A percentile compares a stretch with the other conserved stretches of the same genome.
Evolutionary conservation across 2,113 vertebrate genomes (phyloP).

Genomic region (Rhinolophus sinicus): DNA sequence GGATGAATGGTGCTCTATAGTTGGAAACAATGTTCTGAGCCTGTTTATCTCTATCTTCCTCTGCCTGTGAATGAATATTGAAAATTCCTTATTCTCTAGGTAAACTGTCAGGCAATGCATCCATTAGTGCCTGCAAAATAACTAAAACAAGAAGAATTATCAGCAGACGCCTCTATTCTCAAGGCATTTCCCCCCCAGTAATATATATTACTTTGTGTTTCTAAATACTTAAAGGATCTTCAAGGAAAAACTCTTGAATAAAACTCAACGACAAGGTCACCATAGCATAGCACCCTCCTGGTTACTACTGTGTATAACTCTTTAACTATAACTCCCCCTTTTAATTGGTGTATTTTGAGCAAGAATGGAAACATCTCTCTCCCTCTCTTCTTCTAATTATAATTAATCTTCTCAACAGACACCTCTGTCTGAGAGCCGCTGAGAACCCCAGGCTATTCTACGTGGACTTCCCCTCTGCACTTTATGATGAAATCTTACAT

Average conservation of each 20-base stretch:
- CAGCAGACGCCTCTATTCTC: not conserved
- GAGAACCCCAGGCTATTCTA: not conserved
- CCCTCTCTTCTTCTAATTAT: not conserved
- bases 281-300: not conserved
- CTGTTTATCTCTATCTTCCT: not conserved
- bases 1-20: not conserved
- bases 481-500: slow-evolving; percentile 77
- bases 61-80: not conserved
- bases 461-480: not conserved
- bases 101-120: not conserved
- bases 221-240: not conserved
- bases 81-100: not conserved
- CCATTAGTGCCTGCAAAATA: not conserved
- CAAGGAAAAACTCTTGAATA: slow-evolving; percentile 12
- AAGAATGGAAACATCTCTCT: not conserved
- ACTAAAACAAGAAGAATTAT: not conserved
- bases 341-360: slow-evolving; percentile 6
- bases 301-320: not conserved
- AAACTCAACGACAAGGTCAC: not conserved
- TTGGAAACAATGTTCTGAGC: not conserved
- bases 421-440: not conserved
- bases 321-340: not conserved
- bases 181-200: not conserved
- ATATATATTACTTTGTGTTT: not conserved
- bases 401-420: not conserved